Conservation (phyloP, 1,140 invertebrate species). For the Drosophila lowei region DNA sequence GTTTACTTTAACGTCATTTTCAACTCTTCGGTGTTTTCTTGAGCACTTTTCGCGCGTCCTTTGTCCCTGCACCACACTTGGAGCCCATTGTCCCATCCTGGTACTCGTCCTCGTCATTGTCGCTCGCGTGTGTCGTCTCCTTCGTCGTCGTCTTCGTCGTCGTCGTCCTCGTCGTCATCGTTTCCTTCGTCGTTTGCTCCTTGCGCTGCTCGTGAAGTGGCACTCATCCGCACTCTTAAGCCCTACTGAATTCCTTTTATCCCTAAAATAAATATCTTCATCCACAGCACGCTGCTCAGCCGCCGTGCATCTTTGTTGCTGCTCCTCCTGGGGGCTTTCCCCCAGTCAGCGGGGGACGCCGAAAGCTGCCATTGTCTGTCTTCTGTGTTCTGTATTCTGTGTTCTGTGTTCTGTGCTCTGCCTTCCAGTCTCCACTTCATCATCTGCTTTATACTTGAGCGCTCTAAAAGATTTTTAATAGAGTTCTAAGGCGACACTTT, state of each 20-base stretch:
- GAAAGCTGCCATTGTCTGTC: slow-evolving; percentile 60
- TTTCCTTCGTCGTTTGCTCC: slow-evolving; percentile 47
- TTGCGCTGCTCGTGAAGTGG: slow-evolving; percentile 76
- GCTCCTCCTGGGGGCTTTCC: slow-evolving; percentile 45
- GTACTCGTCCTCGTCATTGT: slow-evolving; percentile 52
- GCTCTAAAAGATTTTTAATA: slow-evolving; percentile 81
- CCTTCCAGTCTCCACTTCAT: slow-evolving; percentile 52
- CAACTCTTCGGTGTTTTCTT: slow-evolving; percentile 81
- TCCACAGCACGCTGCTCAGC: slow-evolving; percentile 50
- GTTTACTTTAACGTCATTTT: slow-evolving; percentile 82
- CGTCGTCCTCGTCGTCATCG: slow-evolving; percentile 26
- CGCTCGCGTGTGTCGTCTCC: slow-evolving; percentile 62
- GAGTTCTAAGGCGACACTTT: slow-evolving; percentile 80
- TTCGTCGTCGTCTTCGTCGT: slow-evolving; percentile 18
- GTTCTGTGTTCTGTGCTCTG: slow-evolving; percentile 22
- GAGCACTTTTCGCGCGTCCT: slow-evolving; percentile 71
- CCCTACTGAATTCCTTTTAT: slow-evolving; percentile 82
- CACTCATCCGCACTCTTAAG: slow-evolving; percentile 82
- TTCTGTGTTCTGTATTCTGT: slow-evolving; percentile 6
- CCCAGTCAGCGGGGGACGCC: slow-evolving; percentile 28
- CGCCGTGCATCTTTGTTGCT: slow-evolving; percentile 34
- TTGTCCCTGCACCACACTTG: slow-evolving; percentile 32
- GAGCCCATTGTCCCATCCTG: slow-evolving; percentile 34
- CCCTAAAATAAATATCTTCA: slow-evolving; percentile 83
- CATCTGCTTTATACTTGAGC: slow-evolving; percentile 62